Evolutionary conservation across 2,113 vertebrate genomes (phyloP).

Genomic region (Microtus ochrogaster): DNA sequence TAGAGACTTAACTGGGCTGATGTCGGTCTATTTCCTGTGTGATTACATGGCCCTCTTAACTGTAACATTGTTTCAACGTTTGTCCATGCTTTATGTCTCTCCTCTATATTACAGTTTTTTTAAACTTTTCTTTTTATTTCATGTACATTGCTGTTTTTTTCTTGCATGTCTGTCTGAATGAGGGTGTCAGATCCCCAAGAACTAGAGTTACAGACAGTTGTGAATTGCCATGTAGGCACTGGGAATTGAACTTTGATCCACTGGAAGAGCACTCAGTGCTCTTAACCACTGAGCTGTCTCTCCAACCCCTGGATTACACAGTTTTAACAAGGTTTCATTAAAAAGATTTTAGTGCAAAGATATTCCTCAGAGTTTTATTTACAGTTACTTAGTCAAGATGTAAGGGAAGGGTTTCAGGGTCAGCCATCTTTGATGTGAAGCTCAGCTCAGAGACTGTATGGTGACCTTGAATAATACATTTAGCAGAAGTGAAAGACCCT

Average conservation of each 20-base stretch:
- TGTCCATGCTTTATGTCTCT: not conserved
- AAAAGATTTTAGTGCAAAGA: not conserved
- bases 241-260: not conserved
- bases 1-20: not conserved
- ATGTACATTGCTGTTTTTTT: not conserved
- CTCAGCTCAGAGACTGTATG: not conserved
- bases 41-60: not conserved
- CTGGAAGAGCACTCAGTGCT: not conserved
- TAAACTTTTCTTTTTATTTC: not conserved
- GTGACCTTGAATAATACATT: not conserved
- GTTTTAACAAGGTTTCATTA: not conserved
- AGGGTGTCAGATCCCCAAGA: not conserved
- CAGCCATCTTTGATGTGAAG: not conserved
- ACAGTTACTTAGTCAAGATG: not conserved
- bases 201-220: not conserved
- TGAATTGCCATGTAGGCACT: not conserved
- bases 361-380: not conserved
- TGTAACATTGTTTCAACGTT: not conserved
- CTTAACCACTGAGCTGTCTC: not conserved
- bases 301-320: not conserved
- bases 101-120: not conserved
- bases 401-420: conserved; percentile 2
- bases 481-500: too few relatives aligned
- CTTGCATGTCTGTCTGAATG: not conserved
- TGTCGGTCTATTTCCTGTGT: not conserved